These are phyloP conservation scores for Epinephelus lanceolatus DNA, from an alignment of 2,113 vertebrate species.

Conservation along the genomic window DNA sequence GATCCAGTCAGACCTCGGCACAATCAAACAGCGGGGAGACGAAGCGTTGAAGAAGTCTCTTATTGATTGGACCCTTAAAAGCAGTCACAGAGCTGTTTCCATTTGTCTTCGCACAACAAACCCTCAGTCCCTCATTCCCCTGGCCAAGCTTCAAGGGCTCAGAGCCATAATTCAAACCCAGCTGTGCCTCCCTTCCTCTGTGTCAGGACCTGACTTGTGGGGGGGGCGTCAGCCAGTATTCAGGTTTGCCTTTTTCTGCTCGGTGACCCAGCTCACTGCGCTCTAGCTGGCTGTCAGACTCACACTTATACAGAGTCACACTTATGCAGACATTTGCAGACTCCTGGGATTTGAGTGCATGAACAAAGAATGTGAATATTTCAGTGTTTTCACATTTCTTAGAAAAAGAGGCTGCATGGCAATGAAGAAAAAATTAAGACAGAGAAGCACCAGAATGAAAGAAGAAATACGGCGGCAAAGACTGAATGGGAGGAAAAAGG, in stretches of 20 bases:
- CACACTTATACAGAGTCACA: not conserved
- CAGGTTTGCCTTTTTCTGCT: slow-evolving; percentile 36
- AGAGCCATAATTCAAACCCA: slow-evolving; percentile 8
- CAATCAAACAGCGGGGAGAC: slow-evolving; percentile 13
- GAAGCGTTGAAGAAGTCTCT: not conserved
- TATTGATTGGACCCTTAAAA: slow-evolving; percentile 32
- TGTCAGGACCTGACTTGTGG: slow-evolving; percentile 13
- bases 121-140: not conserved
- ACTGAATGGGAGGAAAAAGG: slow-evolving; percentile 30
- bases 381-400: not conserved
- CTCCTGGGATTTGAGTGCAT: not conserved
- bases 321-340: not conserved
- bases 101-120: slow-evolving; percentile 16
- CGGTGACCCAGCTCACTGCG: slow-evolving; percentile 26
- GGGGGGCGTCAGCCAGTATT: slow-evolving; percentile 13
- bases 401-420: not conserved
- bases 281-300: slow-evolving; percentile 31
- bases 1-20: slow-evolving; percentile 16
- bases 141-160: not conserved
- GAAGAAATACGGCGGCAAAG: slow-evolving; percentile 18
- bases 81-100: not conserved
- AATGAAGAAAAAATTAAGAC: slow-evolving; percentile 8
- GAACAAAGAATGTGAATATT: slow-evolving; percentile 1
- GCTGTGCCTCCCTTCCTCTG: slow-evolving; percentile 18
- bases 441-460: slow-evolving; percentile 14